Conservation (phyloP, 2,888 invertebrate genomes). For the Calameuta pallipes region DNA sequence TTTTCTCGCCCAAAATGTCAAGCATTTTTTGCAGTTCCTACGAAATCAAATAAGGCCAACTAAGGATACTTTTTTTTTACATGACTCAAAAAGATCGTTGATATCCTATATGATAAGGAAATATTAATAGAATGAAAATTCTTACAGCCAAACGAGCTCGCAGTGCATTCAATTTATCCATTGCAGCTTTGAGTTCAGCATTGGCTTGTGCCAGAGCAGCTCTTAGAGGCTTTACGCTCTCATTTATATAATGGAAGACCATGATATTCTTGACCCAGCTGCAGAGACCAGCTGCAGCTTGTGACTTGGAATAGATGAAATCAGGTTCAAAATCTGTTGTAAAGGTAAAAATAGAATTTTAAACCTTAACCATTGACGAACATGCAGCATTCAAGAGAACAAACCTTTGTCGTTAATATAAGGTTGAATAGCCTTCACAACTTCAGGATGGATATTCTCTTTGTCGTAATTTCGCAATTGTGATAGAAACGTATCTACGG, state of each 20-base stretch:
- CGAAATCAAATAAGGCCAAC: neutral
- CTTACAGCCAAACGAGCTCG: constrained; percentile 76
- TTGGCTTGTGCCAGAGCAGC: constrained; percentile 88
- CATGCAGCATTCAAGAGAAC: neutral
- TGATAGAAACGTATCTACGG: constrained; percentile 87
- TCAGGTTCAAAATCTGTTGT: constrained; percentile 83
- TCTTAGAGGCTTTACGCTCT: constrained; percentile 92
- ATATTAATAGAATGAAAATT: neutral
- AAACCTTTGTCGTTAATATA: constrained; percentile 66
- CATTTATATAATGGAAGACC: constrained; percentile 89
- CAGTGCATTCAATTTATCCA: constrained; percentile 81
- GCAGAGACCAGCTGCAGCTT: constrained; percentile 92
- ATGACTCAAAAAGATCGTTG: neutral
- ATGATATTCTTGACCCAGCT: constrained; percentile 95
- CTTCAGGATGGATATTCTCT: constrained; percentile 90
- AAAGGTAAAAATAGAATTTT: neutral
- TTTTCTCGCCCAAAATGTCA: constrained; percentile 80
- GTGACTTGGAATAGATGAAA: constrained; percentile 85
- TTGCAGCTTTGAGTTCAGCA: constrained; percentile 83
- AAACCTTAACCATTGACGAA: neutral
- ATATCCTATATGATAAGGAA: neutral
- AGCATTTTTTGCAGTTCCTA: constrained; percentile 83
- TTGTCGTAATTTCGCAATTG: constrained; percentile 90
- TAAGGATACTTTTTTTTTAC: neutral
- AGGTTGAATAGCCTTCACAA: constrained; percentile 80